These are phyloP conservation scores for Apus apus DNA, from an alignment of 2,113 vertebrate genomes.

Conservation along the genomic window DNA sequence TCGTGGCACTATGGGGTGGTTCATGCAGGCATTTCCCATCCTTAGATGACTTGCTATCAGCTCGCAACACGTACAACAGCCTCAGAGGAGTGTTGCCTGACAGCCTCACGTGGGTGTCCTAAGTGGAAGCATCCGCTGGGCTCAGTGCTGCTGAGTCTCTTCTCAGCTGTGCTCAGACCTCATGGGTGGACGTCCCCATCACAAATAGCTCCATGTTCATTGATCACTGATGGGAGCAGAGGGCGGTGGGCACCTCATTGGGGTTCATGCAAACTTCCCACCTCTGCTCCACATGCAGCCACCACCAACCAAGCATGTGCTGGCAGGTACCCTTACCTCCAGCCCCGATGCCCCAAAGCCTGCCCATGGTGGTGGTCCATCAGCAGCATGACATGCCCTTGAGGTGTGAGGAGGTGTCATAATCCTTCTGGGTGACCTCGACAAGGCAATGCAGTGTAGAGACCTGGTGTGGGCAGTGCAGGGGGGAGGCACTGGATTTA, in stretches of 20 bases:
- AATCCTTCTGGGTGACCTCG: not conserved
- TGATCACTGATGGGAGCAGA: not conserved
- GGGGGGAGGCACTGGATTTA: fast-evolving
- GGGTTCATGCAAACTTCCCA: not conserved
- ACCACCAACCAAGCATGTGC: fast-evolving
- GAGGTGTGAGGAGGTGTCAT: not conserved
- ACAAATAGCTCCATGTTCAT: fast-evolving
- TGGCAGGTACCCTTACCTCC: not conserved
- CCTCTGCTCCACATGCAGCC: not conserved
- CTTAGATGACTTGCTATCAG: not conserved
- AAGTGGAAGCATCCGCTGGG: not conserved
- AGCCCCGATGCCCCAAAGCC: not conserved
- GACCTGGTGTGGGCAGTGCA: not conserved
- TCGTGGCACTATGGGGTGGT: not conserved
- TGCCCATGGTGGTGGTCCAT: fast-evolving
- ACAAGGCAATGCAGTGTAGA: fast-evolving
- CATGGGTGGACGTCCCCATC: fast-evolving
- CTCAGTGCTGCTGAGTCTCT: not conserved
- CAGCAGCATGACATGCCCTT: not conserved
- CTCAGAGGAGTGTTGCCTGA: not conserved
- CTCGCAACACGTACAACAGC: not conserved
- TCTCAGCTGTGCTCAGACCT: not conserved
- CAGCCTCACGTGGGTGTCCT: not conserved
- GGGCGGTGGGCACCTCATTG: not conserved
- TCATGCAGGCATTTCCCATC: not conserved